phyloP scores from a whole-genome alignment of 2,888 invertebrate genomes.

The Lingula anatina region DNA sequence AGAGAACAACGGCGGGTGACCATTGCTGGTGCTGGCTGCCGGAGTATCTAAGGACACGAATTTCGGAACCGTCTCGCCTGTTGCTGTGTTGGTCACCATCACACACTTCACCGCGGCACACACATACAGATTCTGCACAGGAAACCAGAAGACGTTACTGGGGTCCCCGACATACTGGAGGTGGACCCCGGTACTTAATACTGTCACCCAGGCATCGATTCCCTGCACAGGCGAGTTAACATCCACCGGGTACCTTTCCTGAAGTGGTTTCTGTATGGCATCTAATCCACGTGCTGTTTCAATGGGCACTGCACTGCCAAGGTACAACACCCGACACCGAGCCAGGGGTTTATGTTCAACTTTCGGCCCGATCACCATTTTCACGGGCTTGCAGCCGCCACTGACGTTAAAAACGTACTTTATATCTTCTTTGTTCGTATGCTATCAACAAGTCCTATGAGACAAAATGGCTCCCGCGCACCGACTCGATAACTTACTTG shows the following conservation, averaged over 20 bases:
- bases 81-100: constrained; percentile 20
- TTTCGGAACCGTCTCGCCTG: constrained; percentile 22
- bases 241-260: constrained; percentile 34
- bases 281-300: constrained; percentile 44
- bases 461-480: no score
- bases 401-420: no score
- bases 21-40: constrained; percentile 23
- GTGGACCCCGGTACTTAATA: constrained; percentile 90
- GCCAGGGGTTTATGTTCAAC: constrained; percentile 19
- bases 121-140: constrained; percentile 41
- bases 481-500: no score
- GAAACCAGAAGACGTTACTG: constrained; percentile 42
- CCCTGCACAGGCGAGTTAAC: constrained; percentile 33
- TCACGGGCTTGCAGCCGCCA: no score
- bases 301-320: constrained; percentile 48
- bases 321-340: constrained; percentile 41
- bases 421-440: no score
- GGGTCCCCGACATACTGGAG: constrained; percentile 74
- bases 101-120: constrained; percentile 48
- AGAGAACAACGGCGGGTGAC: constrained; percentile 47
- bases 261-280: constrained; percentile 42
- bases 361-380: no score
- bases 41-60: constrained; percentile 46
- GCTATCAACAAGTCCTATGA: no score
- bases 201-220: constrained; percentile 79